Base-by-base conservation (phyloP, 2,888 invertebrate genomes). In the Epiblema foenella region DNA sequence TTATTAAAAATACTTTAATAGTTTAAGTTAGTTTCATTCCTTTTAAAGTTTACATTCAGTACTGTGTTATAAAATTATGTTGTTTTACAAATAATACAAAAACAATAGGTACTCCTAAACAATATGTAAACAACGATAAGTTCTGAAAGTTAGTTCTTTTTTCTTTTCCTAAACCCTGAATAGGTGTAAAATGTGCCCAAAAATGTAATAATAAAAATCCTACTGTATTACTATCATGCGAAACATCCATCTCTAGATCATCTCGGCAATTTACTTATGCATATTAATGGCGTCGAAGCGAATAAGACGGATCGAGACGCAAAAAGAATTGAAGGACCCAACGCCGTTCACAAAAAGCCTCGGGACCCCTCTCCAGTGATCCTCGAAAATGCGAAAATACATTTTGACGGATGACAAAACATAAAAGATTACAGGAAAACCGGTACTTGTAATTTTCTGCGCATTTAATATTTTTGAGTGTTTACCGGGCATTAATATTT, bases 211-310 rank as follows among this genome's bases (percentile, higher is more conserved):
- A 59, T 2, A 18, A 68, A 33, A 60, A 59, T 17, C 33, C 11
- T 15, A 57, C 7, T 20, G 12, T 46, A 24, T 54, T 46, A 29
- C 60, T 60, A 49, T 71, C 11, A 58, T 49, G 49, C 62, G 17
- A 62, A 71, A 67, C 20, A 72, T 76, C 76, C 74, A 75, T 75
- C 77, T 68, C 70, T 69, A 76, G 79, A 82, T 86, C 87, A 89
- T 89, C 86, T 83, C 84, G 84, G 85, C 89, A 90, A 91, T 90
- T 91, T 90, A 88, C 90, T 92, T 91, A 92, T 92, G 91, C 92
- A 92, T 92, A 92, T 93, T 92, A 92, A 93, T 89, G 82, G 86
- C 84, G 81, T 81, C 81, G 86, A 83, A 84, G 82, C 79, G 81
- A 82, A 85, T 80, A 83, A 83, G 81, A 81, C 75, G 77, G 77